These are phyloP conservation scores for Nixonia krombeini DNA, from an alignment of 1,140 invertebrate genomes.

Conservation along the genomic window DNA sequence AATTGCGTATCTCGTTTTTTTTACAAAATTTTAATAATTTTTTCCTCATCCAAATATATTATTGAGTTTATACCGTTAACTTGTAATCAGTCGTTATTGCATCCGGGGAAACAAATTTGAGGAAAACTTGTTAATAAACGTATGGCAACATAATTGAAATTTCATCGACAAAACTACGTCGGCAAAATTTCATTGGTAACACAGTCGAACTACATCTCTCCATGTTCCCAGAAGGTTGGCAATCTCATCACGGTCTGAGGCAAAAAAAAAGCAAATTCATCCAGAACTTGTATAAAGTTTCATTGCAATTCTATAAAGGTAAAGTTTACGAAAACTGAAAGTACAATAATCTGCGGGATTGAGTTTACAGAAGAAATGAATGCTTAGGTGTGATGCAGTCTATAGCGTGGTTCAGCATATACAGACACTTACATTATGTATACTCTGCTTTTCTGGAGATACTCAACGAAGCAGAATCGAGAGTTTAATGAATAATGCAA, in stretches of 20 bases:
- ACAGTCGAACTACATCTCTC: background rate
- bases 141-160: slow-evolving; percentile 29
- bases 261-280: slow-evolving; percentile 29
- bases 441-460: slow-evolving; percentile 11
- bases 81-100: background rate
- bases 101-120: background rate
- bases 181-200: slow-evolving; percentile 35
- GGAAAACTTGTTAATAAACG: slow-evolving; percentile 19
- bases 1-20: too few relatives aligned
- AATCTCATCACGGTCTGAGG: slow-evolving; percentile 33
- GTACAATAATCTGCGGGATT: slow-evolving; percentile 40
- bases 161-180: slow-evolving; percentile 23
- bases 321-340: slow-evolving; percentile 41
- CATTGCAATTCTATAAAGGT: slow-evolving; percentile 34
- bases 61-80: background rate
- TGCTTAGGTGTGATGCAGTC: slow-evolving; percentile 15
- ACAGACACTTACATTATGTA: slow-evolving; percentile 26
- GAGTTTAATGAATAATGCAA: slow-evolving; percentile 41
- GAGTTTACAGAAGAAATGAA: slow-evolving; percentile 41
- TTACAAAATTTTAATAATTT: too few relatives aligned
- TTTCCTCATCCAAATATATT: too few relatives aligned
- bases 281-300: slow-evolving; percentile 36
- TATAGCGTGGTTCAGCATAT: background rate
- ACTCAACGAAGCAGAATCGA: slow-evolving; percentile 4
- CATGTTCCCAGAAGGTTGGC: slow-evolving; percentile 15